Conservation (phyloP, 2,113 vertebrate genomes). For the Elgaria multicarinata region DNA sequence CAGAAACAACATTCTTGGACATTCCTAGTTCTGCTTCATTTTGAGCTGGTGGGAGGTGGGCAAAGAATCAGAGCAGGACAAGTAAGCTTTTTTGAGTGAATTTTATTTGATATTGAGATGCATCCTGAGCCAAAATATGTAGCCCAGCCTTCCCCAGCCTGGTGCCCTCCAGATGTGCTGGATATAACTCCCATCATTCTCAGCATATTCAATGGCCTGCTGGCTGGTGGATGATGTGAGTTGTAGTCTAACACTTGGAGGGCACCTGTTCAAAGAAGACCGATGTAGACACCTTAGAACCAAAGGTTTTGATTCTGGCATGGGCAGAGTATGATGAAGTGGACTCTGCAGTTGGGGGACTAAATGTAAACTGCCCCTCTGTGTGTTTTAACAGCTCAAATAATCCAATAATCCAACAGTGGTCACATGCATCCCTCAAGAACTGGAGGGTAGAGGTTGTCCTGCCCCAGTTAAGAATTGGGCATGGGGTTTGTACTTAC, state of each 20-base stretch:
- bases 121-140: neutral
- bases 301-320: neutral
- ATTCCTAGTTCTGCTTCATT: neutral
- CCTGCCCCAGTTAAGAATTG: neutral
- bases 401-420: neutral
- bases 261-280: too few relatives aligned
- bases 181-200: too few relatives aligned
- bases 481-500: neutral
- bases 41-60: fast-evolving
- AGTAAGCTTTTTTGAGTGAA: neutral
- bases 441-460: neutral
- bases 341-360: neutral
- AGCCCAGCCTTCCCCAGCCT: too few relatives aligned
- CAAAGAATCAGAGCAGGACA: too few relatives aligned
- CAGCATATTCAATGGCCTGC: too few relatives aligned
- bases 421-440: neutral
- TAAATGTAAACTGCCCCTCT: neutral
- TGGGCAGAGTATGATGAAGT: neutral
- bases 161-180: too few relatives aligned
- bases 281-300: neutral
- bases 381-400: neutral
- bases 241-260: too few relatives aligned
- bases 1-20: too few relatives aligned
- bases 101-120: neutral
- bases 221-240: too few relatives aligned